These are phyloP conservation scores for Scelioninae gen. 2 DNA, from an alignment of 2,888 invertebrate genomes.

Conservation along the genomic window DNA sequence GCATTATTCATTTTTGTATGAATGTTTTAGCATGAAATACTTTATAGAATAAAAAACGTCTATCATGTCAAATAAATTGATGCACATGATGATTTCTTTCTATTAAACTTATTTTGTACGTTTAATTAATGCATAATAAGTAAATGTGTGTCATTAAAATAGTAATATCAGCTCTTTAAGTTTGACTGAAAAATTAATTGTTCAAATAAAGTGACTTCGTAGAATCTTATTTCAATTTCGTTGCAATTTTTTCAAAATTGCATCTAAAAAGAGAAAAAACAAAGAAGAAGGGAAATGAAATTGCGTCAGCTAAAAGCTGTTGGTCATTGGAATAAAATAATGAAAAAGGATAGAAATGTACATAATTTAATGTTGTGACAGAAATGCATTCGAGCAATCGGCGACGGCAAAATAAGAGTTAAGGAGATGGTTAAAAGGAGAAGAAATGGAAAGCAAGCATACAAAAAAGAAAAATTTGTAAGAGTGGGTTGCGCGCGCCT, in stretches of 20 bases:
- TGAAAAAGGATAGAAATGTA: conserved; percentile 14
- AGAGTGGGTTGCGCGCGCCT: conserved; percentile 48
- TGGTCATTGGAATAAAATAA: conserved; percentile 13
- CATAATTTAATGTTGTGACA: conserved; percentile 47
- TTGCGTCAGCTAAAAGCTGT: conserved; percentile 20
- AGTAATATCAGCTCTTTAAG: too few relatives aligned
- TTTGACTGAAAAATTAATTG: too few relatives aligned
- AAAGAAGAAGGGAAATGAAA: too few relatives aligned
- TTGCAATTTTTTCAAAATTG: too few relatives aligned
- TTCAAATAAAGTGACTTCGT: too few relatives aligned
- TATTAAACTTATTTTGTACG: too few relatives aligned
- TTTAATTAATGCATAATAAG: too few relatives aligned
- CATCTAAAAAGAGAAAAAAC: too few relatives aligned
- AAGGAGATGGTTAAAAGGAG: conserved; percentile 30
- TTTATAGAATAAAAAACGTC: too few relatives aligned
- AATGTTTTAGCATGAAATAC: conserved; percentile 5
- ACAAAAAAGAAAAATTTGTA: conserved; percentile 27
- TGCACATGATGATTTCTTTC: too few relatives aligned
- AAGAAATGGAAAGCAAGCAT: conserved; percentile 39
- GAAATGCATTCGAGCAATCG: conserved; percentile 34
- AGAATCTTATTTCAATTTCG: too few relatives aligned
- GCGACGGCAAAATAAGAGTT: conserved; percentile 34
- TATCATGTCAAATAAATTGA: not conserved
- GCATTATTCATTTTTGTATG: conserved; percentile 34
- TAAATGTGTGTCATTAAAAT: too few relatives aligned